phyloP scores from a whole-genome alignment of 2,888 invertebrate species.

The Dascillus cervinus region DNA sequence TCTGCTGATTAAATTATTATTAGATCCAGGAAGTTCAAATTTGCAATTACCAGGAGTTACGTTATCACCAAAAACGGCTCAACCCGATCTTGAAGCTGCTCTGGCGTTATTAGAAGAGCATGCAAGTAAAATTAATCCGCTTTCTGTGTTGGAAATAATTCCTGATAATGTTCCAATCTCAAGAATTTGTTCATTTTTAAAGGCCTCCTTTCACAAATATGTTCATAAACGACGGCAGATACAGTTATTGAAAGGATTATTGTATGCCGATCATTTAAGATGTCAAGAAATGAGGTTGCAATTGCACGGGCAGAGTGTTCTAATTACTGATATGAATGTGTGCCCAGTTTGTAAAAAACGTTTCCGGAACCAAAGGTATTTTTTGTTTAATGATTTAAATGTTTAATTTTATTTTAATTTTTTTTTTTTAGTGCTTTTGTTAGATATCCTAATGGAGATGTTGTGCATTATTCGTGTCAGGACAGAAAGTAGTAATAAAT shows the following conservation, averaged over 20 bases:
- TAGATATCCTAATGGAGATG: slow-evolving; percentile 82
- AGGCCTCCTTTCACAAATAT: slow-evolving; percentile 58
- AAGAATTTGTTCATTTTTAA: slow-evolving; percentile 52
- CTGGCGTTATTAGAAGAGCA: slow-evolving; percentile 74
- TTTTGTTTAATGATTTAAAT: slow-evolving; percentile 1
- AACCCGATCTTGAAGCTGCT: slow-evolving; percentile 73
- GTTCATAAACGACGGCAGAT: slow-evolving; percentile 65
- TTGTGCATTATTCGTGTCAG: slow-evolving; percentile 89
- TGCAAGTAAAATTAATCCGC: slow-evolving; percentile 76
- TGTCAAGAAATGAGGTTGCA: slow-evolving; percentile 73
- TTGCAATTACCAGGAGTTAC: slow-evolving; percentile 31
- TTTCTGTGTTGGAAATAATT: slow-evolving; percentile 69
- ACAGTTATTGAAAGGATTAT: slow-evolving; percentile 73
- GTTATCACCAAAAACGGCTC: slow-evolving; percentile 53
- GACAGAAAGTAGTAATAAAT: slow-evolving; percentile 36
- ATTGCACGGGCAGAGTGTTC: slow-evolving; percentile 74
- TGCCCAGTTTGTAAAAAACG: slow-evolving; percentile 91
- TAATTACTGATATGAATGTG: slow-evolving; percentile 78
- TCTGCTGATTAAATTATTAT: slow-evolving; percentile 35
- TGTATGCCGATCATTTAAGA: slow-evolving; percentile 80
- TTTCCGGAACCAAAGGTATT: slow-evolving; percentile 81
- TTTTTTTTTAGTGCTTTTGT: slow-evolving; percentile 74
- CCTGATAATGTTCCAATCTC: slow-evolving; percentile 73
- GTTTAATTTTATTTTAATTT: not conserved
- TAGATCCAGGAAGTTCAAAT: slow-evolving; percentile 34